Conservation (phyloP, 1,140 invertebrate species). For the Listronotus oregonensis region DNA sequence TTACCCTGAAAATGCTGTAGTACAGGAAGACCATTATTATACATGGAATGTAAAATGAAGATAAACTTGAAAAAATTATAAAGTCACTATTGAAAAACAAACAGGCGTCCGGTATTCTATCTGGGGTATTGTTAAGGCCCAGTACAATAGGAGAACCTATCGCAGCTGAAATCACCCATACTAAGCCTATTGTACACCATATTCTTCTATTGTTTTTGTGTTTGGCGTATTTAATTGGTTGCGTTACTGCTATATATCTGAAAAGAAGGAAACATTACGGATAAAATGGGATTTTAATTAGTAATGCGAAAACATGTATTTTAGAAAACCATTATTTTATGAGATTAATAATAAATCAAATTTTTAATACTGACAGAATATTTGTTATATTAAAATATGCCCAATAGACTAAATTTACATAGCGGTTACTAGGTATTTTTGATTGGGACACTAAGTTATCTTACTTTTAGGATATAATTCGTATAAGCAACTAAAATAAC, state of each 20-base stretch:
- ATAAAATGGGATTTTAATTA: no score
- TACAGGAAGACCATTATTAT: constrained; percentile 99
- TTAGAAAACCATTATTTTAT: no score
- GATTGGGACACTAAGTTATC: no score
- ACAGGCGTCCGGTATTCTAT: constrained; percentile 79
- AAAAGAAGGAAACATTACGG: constrained; percentile 53
- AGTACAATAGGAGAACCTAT: constrained; percentile 98
- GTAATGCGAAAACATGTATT: no score
- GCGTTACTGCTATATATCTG: constrained; percentile 98
- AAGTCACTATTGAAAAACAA: constrained; percentile 98
- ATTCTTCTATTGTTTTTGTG: constrained; percentile 96
- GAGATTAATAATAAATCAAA: no score
- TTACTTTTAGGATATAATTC: no score
- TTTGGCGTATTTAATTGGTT: constrained; percentile 98
- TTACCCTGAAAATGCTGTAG: constrained; percentile 95
- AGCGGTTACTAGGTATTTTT: no score
- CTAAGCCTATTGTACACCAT: constrained; percentile 92
- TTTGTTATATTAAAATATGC: no score
- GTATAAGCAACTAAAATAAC: no score
- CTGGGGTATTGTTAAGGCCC: constrained; percentile 89
- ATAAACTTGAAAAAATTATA: constrained; percentile 96
- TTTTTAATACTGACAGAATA: no score
- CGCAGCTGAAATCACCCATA: constrained; percentile 94
- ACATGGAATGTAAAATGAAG: constrained; percentile 99
- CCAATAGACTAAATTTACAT: no score